These are phyloP conservation scores for Scarus forsteni DNA, from an alignment of 2,797 vertebrate genomes.

Conservation along the genomic window DNA sequence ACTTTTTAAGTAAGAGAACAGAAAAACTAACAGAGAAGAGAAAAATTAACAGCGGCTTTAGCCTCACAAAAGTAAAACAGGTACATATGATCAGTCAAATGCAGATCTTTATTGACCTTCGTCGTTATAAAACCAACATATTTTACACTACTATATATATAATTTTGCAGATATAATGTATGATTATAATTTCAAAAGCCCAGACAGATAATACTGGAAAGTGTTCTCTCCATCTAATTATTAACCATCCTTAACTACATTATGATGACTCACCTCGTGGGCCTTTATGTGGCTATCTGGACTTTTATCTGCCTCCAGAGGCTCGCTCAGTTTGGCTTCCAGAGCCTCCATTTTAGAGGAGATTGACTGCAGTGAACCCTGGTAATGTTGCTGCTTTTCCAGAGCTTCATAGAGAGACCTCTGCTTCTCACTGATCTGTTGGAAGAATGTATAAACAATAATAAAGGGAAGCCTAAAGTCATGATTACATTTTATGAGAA, in stretches of 20 bases:
- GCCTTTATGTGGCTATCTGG: slow-evolving; percentile 93
- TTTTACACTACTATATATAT: no score
- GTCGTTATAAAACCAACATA: no score
- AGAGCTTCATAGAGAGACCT: slow-evolving; percentile 95
- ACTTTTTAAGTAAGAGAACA: no score
- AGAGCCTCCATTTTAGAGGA: slow-evolving; percentile 95
- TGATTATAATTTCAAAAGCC: background rate
- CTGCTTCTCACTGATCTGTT: slow-evolving; percentile 97
- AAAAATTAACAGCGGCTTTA: no score
- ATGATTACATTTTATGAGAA: background rate
- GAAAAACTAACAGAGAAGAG: no score
- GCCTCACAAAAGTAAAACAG: no score
- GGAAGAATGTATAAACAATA: background rate
- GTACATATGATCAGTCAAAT: no score
- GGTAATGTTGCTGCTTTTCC: slow-evolving; percentile 95
- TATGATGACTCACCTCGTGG: slow-evolving; percentile 87
- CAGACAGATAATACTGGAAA: background rate
- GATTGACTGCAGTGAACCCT: slow-evolving; percentile 94
- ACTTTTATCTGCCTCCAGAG: slow-evolving; percentile 85
- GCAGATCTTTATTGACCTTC: no score
- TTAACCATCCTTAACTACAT: background rate
- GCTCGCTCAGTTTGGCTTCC: slow-evolving; percentile 91
- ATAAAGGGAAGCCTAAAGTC: slow-evolving; percentile 1
- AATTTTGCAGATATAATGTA: no score
- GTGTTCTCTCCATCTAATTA: background rate